A percentile compares a stretch with the other conserved stretches of the same genome.
phyloP scores from a whole-genome alignment of 2,113 vertebrate species.

The human region DNA sequence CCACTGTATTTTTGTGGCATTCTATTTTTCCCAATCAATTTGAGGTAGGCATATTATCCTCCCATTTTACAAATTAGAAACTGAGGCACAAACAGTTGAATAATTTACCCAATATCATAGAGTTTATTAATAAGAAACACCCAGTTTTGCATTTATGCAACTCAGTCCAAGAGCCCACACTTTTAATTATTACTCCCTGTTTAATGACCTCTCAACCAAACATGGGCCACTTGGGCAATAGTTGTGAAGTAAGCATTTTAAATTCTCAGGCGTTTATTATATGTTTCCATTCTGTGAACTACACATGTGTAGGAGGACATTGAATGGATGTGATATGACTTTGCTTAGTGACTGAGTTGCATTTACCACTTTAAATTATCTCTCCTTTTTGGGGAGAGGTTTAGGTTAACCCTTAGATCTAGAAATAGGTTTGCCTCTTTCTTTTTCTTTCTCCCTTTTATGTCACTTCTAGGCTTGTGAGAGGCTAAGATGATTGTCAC shows the following conservation, averaged over 20 bases:
- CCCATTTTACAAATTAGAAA: constrained; percentile 15
- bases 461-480: not conserved
- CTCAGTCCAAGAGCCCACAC: not conserved
- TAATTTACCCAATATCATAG: not conserved
- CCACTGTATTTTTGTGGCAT: not conserved
- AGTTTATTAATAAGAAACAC: not conserved
- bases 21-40: not conserved
- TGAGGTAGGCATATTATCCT: not conserved
- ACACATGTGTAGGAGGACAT: rapidly evolving
- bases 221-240: not conserved
- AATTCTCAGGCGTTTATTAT: not conserved
- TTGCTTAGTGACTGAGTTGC: not conserved
- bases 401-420: not conserved
- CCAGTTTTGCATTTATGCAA: not conserved
- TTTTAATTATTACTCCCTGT: not conserved
- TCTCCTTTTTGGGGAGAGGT: not conserved
- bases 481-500: not conserved
- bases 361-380: not conserved
- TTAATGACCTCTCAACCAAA: not conserved
- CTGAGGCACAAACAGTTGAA: not conserved
- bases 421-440: not conserved
- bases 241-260: not conserved
- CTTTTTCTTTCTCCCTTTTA: not conserved
- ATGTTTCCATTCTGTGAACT: not conserved
- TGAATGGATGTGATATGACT: not conserved